Base-by-base conservation (phyloP, 1,140 invertebrate genomes). In the Drosophila equinoxialis region DNA sequence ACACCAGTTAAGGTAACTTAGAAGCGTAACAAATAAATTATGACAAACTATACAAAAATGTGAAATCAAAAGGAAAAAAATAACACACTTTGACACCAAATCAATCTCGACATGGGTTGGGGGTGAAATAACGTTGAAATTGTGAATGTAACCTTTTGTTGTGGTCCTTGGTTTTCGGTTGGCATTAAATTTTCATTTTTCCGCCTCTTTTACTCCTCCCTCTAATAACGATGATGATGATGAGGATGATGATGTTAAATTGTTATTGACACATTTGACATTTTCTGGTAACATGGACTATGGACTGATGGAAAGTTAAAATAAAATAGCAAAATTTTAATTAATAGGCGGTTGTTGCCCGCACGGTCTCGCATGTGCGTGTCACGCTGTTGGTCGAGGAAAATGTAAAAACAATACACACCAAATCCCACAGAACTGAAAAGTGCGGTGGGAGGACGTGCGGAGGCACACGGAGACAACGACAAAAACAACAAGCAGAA, bases 1-100 rank as follows among this genome's bases (percentile, higher is more conserved):
- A 95, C 94, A 1, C 97, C 97, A 1, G 94, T 96, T 20, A 95
- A 92, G 91, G 91, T 92, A 71, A 89, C 87, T 68, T 71, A 71
- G 66, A 65, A 71, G 42, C 68, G 59, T 60, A 68, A 68, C 72
- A 33, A 30, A 48, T 33, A 30, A 51, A 26, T 20, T 45, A 26
- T 45, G 39, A 77, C 70, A 69, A 63, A 70, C 57, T 68, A 37
- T 20, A 59, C 1, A 39, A 10, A 37, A 39, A 20, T n/a, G n/a
- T 2, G 6, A 60, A 17, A 17, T 23, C 17, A 51, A 23, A 51
- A 23, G 8, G 1, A 11, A 5, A 23, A 8, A 1, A 23, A 7
- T 1, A 23, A 48, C 23, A 48, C 3, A 20, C 7, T 20, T 48
- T 17, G 14, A 17, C 37, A 39, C 37, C 37, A 48, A 8, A 7